Evolutionary conservation across 2,888 invertebrate species (phyloP).

Genomic region (Lypha dubia): DNA sequence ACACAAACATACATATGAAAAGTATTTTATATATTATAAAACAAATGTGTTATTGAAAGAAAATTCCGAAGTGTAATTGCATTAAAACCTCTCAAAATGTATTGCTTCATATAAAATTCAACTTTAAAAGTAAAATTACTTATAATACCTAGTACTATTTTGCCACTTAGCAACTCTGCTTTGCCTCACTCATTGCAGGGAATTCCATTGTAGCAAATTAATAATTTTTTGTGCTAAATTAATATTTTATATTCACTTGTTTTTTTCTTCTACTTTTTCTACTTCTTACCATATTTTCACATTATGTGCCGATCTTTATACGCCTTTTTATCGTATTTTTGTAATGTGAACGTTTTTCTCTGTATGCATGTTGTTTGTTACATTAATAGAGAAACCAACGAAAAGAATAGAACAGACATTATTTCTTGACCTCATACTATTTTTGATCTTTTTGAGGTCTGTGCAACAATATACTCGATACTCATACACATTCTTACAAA

Average conservation of each 20-base stretch:
- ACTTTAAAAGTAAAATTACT: slow-evolving; percentile 29
- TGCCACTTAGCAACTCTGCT: slow-evolving; percentile 55
- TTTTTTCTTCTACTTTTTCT: slow-evolving; percentile 40
- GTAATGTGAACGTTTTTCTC: slow-evolving; percentile 48
- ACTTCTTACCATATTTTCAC: slow-evolving; percentile 38
- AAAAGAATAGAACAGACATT: slow-evolving; percentile 17
- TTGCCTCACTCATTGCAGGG: slow-evolving; percentile 40
- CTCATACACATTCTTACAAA: slow-evolving; percentile 14
- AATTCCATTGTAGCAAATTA: slow-evolving; percentile 57
- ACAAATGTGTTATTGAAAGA: not conserved
- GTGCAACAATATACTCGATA: slow-evolving; percentile 29
- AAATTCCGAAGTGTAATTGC: not conserved
- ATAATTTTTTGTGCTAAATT: slow-evolving; percentile 45
- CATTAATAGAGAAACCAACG: slow-evolving; percentile 36
- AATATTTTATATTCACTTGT: slow-evolving; percentile 37
- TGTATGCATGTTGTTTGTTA: slow-evolving; percentile 14
- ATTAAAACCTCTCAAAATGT: not conserved
- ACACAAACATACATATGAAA: too few species aligned
- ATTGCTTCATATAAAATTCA: slow-evolving; percentile 5
- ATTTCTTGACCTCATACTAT: slow-evolving; percentile 68
- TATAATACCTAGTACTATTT: not conserved
- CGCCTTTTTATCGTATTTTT: slow-evolving; percentile 55
- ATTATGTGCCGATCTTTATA: slow-evolving; percentile 32
- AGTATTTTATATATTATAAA: not conserved
- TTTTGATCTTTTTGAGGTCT: slow-evolving; percentile 66